Evolutionary conservation across 2,888 invertebrate species (phyloP), one percentile per base, ranked within the genome.

Genomic region (Cataglyphis altisquamis): DNA sequence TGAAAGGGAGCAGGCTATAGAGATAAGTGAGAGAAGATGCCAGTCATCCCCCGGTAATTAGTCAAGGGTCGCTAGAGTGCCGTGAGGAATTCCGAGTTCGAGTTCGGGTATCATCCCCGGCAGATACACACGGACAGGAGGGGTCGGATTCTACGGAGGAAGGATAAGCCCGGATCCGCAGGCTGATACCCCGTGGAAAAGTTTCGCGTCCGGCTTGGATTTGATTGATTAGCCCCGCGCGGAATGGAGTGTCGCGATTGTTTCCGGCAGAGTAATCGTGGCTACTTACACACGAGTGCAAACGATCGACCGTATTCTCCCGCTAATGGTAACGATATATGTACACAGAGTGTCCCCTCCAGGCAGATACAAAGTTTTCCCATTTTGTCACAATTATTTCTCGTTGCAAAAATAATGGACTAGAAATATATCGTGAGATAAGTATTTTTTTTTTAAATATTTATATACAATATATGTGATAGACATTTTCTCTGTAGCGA

Each of bases 31-130:
- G 93, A 93, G 91, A 93, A 93, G 91, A 93, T 93, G 94, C 94
- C 92, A 94, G 94, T 94, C 94, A 94, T 94, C 92, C 94, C 92
- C 86, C 73, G 91, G 92, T 94, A 94, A 94, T 94, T 94, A 94
- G 94, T 94, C 93, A 94, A 94, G 94, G 93, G 93, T 92, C 91
- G 92, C 87, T 89, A 86, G 90, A 91, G 92, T 90, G 89, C 90
- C 87, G 87, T 84, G 83, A 87, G 90, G 90, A 91, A 91, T 91
- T 89, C 90, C 86, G 90, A 87, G 88, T 90, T 52, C 88, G 86
- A 77, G 75, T 66, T 9, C 75, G 70, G 85, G 86, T 83, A 84
- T 90, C 90, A 86, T 90, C 86, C 88, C 88, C 63, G 68, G 21
- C 29, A 55, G 55, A 66, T 66, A 55, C 74, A 36, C 66, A 80